Evolutionary conservation across 2,113 vertebrate genomes (phyloP), one percentile per base, ranked within the genome.

Genomic region (Nansenia antarctica): DNA sequence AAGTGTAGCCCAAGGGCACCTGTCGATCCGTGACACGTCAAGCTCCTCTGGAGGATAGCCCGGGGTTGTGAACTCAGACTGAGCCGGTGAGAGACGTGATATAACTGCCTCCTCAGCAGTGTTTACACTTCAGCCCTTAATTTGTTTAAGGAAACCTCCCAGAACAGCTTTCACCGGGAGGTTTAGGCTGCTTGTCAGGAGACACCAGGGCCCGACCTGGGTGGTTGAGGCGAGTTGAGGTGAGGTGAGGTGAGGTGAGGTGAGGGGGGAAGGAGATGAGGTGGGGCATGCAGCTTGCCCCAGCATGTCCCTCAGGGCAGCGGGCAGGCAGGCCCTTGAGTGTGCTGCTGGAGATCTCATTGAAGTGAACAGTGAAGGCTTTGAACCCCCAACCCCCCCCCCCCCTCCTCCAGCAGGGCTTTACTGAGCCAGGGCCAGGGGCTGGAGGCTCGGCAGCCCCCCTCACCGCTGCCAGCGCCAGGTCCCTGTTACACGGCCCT

Each of bases 401-500:
- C 42, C 42, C 12, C 3, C 42, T 45, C 49, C 49, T 9, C 4
- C 15, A 29, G 9, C 53, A 8, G 26, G 26, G 2, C 26, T 30
- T 24, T 49, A 18, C 30, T 69, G 47, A 76, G 20, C 12, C 26
- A 4, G 32, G 42, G 31, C 22, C 66, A 39, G 34, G n/a, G n/a
- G 57, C 54, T 45, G 54, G 7, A 2, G 34, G 24, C 35, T 55
- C 52, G 53, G 15, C 9, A 31, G 52, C 31, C 27, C 9, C 45
- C 20, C 45, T 20, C 45, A 55, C 59, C 18, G 5, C 64, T 64
- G 69, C 35, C 70, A 32, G 18, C 66, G 39, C 72, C 65, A 32
- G 12, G n/a, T 15, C 52, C 67, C 22, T 65, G 72, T 52, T 79
- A 72, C n/a, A 64, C 53, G 31, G 11, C 62, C 45, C 54, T 80